Conservation (phyloP, 2,797 vertebrate species). For the Anisognathus igniventris region DNA sequence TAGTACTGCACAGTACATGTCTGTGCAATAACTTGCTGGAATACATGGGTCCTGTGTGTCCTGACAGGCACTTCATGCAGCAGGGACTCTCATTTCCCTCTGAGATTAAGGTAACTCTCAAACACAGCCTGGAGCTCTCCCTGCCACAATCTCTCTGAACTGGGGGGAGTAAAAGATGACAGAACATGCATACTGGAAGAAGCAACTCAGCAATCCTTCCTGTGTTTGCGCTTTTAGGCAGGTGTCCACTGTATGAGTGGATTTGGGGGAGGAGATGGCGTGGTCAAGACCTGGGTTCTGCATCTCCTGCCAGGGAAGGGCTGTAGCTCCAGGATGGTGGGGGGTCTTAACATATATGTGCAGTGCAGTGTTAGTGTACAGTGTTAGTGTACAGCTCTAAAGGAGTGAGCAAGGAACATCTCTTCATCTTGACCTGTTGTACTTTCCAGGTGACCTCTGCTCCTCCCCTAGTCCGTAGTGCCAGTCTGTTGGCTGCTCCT, state of each 20-base stretch:
- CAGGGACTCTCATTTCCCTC: neutral
- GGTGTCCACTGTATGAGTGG: accelerated
- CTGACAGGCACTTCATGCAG: neutral
- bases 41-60: neutral
- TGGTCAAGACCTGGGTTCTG: neutral
- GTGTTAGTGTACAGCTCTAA: neutral
- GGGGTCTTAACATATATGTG: neutral
- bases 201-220: neutral
- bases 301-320: neutral
- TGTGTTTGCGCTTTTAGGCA: neutral
- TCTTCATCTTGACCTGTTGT: neutral
- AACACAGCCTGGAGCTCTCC: neutral
- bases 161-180: neutral
- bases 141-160: neutral
- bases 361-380: neutral
- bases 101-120: neutral
- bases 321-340: neutral
- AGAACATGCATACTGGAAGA: neutral
- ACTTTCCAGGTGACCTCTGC: constrained; percentile 26
- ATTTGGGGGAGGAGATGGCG: neutral
- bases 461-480: neutral
- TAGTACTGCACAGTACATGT: neutral
- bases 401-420: neutral
- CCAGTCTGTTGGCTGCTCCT: neutral
- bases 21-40: neutral